Base-by-base conservation (phyloP, 1,140 invertebrate genomes). In the Goniozus legneri region DNA sequence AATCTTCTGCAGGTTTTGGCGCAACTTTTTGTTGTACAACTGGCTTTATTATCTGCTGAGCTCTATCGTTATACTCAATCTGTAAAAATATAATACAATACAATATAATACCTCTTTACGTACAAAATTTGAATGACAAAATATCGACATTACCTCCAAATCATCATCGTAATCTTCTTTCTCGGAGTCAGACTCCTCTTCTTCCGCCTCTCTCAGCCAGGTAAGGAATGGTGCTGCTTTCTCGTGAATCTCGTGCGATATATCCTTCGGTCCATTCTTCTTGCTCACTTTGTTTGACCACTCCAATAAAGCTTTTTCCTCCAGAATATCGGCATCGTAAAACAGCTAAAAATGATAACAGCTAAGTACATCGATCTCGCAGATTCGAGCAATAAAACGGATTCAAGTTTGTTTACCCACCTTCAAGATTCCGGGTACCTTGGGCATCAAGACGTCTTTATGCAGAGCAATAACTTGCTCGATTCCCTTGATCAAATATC, bases 171-270 rank as follows among this genome's bases (percentile, higher is more conserved):
- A n/a, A 44, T 84, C 84, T 38, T 87, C 85, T 15, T 85, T 82
- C 4, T 81, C 82, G 18, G 86, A 84, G 12, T 83, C 83, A 21
- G 82, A 83, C 41, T 90, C 87, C 69, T 97, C 93, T 71, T 96
- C 94, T 62, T 98, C 94, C 44, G 97, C 96, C 76, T 98, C 92
- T 70, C 92, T 85, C 33, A 99, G 82, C 97, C 97, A 99, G 58
- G 88, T 93, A 8, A 99, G 83, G 73, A 99, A 97, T 30, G 92
- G 93, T 62, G 88, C 83, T 35, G 93, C 95, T 63, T 92, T 89
- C 31, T 87, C 84, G 55, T 95, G 91, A 69, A 99, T 96, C 64
- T 98, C 92, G 47, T 90, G 84, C 40, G 88, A 87, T 42, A 97
- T 71, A 63, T 97, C 91, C 65, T 93, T 94, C 4, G 84, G 81